Evolutionary conservation across 2,888 invertebrate species (phyloP).

Genomic region (Cerastis leucographa): DNA sequence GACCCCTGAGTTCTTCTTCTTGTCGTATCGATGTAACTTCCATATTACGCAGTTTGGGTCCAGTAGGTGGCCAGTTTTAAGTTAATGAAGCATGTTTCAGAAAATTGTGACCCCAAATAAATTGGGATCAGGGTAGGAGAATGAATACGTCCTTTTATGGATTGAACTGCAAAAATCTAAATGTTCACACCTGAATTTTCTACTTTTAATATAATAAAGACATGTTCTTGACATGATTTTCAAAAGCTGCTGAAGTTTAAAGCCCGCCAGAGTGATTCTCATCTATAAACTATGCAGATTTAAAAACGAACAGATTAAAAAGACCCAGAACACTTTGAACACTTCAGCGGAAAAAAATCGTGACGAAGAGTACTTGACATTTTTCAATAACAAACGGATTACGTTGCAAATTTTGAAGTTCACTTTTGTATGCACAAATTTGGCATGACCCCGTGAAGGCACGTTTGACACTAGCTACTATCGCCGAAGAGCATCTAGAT

Average conservation of each 20-base stretch:
- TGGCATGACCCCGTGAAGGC: constrained; percentile 69
- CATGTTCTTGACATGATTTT: neutral
- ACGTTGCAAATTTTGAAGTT: constrained; percentile 62
- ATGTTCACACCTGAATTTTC: neutral
- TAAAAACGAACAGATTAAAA: constrained; percentile 4
- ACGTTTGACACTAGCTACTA: constrained; percentile 78
- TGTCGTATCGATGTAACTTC: too few species aligned
- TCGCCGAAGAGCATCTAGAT: constrained; percentile 82
- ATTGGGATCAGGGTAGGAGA: too few species aligned
- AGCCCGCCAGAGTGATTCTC: neutral
- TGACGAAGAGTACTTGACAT: constrained; percentile 49
- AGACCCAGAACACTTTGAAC: neutral
- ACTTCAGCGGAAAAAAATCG: constrained; percentile 20
- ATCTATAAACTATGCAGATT: neutral
- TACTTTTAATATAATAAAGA: neutral
- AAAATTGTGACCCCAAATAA: neutral
- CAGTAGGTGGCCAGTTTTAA: neutral
- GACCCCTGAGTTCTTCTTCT: neutral
- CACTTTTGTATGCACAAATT: constrained; percentile 68
- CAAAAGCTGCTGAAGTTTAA: neutral
- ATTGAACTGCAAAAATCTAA: neutral
- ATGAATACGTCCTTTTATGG: neutral
- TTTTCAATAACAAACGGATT: constrained; percentile 37
- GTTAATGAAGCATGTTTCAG: neutral
- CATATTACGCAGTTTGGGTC: too few species aligned